phyloP scores from a whole-genome alignment of 2,113 vertebrate species.

The Thalassoma bifasciatum region DNA sequence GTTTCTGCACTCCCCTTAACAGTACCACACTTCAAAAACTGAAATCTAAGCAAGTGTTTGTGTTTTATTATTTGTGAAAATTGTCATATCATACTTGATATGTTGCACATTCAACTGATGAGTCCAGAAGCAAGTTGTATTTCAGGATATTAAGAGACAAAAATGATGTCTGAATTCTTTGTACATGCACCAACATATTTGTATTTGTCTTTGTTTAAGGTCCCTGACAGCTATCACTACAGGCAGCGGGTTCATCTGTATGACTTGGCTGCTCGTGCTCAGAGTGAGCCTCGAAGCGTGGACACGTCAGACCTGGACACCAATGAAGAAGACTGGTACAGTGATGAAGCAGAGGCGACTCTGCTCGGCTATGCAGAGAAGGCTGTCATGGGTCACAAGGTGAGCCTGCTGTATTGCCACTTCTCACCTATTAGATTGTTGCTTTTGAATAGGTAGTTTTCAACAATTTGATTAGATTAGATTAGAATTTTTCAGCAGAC shows the following conservation, averaged over 20 bases:
- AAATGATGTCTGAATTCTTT: no score
- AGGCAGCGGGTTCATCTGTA: constrained; percentile 68
- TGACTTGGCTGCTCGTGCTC: neutral
- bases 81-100: no score
- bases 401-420: constrained; percentile 6
- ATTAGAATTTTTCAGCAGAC: no score
- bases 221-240: constrained; percentile 89
- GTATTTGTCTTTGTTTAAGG: constrained; percentile 45
- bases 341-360: constrained; percentile 64
- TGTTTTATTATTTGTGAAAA: no score
- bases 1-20: neutral
- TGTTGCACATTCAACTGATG: no score
- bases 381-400: constrained; percentile 77
- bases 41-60: no score
- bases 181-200: no score
- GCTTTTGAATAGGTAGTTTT: no score
- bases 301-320: constrained; percentile 91
- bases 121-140: no score
- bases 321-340: constrained; percentile 76
- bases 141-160: no score
- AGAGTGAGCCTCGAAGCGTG: constrained; percentile 80
- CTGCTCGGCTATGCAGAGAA: constrained; percentile 69
- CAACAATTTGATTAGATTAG: no score
- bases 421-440: neutral
- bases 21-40: no score